Evolutionary conservation across 2,888 invertebrate genomes (phyloP).

Genomic region (Meloe dianella): DNA sequence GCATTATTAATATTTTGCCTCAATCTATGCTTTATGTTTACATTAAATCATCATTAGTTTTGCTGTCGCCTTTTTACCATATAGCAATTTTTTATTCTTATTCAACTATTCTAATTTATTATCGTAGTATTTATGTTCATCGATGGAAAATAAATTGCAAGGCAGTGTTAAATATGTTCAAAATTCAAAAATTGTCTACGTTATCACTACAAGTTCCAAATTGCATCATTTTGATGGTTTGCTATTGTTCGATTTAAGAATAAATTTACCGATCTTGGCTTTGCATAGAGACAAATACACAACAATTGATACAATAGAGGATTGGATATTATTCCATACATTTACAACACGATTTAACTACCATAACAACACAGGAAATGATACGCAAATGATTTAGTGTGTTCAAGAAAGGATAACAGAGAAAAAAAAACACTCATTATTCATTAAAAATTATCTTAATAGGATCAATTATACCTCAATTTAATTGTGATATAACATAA

Average conservation of each 20-base stretch:
- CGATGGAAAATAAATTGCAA: neutral
- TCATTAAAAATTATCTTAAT: too few relatives aligned
- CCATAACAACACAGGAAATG: constrained; percentile 2
- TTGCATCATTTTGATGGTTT: too few relatives aligned
- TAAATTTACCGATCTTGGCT: constrained; percentile 24
- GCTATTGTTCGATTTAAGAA: too few relatives aligned
- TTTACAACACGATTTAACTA: constrained; percentile 13
- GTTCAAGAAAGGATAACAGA: too few relatives aligned
- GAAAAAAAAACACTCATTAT: too few relatives aligned
- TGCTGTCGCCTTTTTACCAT: constrained; percentile 24
- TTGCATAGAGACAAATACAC: constrained; percentile 25
- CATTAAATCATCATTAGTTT: constrained; percentile 50
- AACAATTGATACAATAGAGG: constrained; percentile 29
- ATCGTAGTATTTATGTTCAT: neutral
- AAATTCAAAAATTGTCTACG: too few relatives aligned
- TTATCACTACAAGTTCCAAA: too few relatives aligned
- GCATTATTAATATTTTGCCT: constrained; percentile 51
- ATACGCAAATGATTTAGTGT: neutral
- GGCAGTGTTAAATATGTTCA: neutral
- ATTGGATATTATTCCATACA: constrained; percentile 26
- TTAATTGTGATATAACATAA: too few relatives aligned
- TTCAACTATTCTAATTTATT: constrained; percentile 15
- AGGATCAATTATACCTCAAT: too few relatives aligned
- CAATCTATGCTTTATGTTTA: constrained; percentile 48
- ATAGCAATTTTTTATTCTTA: constrained; percentile 10